Conservation (phyloP, 2,797 vertebrate species). For the Mus minutoides region DNA sequence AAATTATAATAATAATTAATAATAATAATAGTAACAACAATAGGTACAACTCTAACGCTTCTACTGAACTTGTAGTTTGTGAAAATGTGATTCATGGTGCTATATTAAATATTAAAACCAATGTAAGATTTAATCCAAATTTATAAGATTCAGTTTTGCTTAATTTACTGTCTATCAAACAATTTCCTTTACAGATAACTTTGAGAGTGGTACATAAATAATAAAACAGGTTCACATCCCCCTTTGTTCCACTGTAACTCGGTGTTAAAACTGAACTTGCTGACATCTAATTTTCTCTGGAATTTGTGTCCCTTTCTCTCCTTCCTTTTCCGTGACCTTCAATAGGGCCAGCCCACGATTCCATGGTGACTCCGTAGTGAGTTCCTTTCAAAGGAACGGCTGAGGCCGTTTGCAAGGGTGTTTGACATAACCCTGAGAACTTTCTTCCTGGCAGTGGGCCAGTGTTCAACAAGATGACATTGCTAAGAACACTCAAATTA, state of each 20-base stretch:
- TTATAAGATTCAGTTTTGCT: slow-evolving; percentile 83
- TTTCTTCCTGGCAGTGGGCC: not conserved
- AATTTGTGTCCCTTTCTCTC: slow-evolving; percentile 72
- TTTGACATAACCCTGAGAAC: not conserved
- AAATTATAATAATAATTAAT: not conserved
- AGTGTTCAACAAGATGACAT: not conserved
- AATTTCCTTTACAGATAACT: slow-evolving; percentile 86
- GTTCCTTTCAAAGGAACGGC: slow-evolving; percentile 40
- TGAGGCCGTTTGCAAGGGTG: not conserved
- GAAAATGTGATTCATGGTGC: slow-evolving; percentile 82
- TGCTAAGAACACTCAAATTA: not conserved
- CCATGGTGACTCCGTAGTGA: not conserved
- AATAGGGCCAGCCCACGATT: not conserved
- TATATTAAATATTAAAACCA: slow-evolving; percentile 87
- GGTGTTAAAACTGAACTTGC: slow-evolving; percentile 80
- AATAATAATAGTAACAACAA: not conserved
- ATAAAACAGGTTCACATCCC: slow-evolving; percentile 80
- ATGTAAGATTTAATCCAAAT: slow-evolving; percentile 87
- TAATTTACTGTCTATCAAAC: slow-evolving; percentile 86
- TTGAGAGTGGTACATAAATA: slow-evolving; percentile 82
- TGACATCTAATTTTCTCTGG: slow-evolving; percentile 73
- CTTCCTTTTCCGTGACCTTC: slow-evolving; percentile 39
- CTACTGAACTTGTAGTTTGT: slow-evolving; percentile 74
- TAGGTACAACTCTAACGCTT: slow-evolving; percentile 56
- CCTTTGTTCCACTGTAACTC: slow-evolving; percentile 81